Percentiles rank a stretch among this genome's conserved stretches.
Evolutionary conservation across 2,113 vertebrate species (phyloP).

Genomic region (Notechis scutatus): DNA sequence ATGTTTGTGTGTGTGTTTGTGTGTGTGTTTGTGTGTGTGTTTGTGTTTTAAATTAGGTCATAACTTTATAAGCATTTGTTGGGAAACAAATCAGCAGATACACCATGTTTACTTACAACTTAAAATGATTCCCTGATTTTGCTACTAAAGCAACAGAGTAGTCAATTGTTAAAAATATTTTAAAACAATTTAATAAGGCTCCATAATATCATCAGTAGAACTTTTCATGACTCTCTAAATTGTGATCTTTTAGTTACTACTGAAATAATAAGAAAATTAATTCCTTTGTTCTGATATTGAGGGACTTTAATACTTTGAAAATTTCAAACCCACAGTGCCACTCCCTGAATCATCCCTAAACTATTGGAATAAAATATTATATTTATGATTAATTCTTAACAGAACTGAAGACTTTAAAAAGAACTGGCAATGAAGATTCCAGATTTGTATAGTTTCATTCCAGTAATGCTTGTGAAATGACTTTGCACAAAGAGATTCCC

Average conservation of each 20-base stretch:
- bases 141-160: neutral
- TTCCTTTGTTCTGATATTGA: conserved; percentile 61
- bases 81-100: neutral
- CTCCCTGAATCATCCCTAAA: conserved; percentile 57
- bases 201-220: neutral
- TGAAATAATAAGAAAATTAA: conserved; percentile 36
- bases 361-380: conserved; percentile 64
- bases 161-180: neutral
- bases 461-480: conserved; percentile 52
- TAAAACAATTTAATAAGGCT: neutral
- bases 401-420: conserved; percentile 59
- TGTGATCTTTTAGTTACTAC: neutral
- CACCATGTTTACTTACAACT: neutral
- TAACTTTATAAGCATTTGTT: neutral
- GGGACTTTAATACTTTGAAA: conserved; percentile 33
- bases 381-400: conserved; percentile 64
- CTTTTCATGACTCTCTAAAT: neutral
- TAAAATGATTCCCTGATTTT: neutral
- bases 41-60: neutral
- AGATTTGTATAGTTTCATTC: conserved; percentile 52
- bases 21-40: too few species aligned
- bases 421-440: conserved; percentile 49
- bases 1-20: neutral
- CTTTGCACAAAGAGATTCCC: conserved; percentile 51
- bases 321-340: conserved; percentile 52